Evolutionary conservation across 2,797 vertebrate genomes (phyloP).

Genomic region (Pogonophryne albipinna): DNA sequence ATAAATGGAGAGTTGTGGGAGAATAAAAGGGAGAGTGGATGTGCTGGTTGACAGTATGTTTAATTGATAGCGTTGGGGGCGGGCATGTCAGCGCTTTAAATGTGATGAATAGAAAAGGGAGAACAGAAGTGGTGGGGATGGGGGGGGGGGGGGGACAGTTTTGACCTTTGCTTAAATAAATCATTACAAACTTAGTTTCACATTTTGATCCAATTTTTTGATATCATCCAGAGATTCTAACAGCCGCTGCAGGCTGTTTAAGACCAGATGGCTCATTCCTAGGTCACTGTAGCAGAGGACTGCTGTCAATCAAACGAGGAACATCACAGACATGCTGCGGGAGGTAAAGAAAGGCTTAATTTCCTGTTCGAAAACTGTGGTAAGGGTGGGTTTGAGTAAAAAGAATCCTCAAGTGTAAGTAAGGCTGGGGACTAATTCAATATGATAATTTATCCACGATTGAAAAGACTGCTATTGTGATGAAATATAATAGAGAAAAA

Average conservation of each 20-base stretch:
- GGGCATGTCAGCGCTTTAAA: slow-evolving; percentile 54
- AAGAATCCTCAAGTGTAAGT: background rate
- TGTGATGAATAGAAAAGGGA: slow-evolving; percentile 46
- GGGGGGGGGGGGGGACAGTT: background rate
- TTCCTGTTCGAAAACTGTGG: background rate
- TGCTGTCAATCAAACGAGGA: background rate
- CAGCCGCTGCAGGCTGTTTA: background rate
- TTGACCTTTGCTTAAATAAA: slow-evolving; percentile 52
- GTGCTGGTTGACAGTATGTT: slow-evolving; percentile 48
- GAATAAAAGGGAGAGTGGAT: slow-evolving; percentile 8
- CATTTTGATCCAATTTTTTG: slow-evolving; percentile 35
- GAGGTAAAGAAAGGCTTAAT: background rate
- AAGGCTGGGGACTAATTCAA: too few relatives aligned
- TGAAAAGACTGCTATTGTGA: too few relatives aligned
- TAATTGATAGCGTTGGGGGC: slow-evolving; percentile 57
- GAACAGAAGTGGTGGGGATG: slow-evolving; percentile 5
- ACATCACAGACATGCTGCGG: background rate
- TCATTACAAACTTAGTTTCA: slow-evolving; percentile 29
- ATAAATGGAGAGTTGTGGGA: background rate
- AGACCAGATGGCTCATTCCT: background rate
- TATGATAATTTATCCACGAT: too few relatives aligned
- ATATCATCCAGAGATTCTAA: slow-evolving; percentile 3
- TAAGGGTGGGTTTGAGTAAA: background rate
- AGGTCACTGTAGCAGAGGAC: background rate
- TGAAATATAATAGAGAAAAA: too few relatives aligned